These are phyloP conservation scores for Stigmatopora nigra DNA, from an alignment of 2,113 vertebrate species.

Conservation along the genomic window DNA sequence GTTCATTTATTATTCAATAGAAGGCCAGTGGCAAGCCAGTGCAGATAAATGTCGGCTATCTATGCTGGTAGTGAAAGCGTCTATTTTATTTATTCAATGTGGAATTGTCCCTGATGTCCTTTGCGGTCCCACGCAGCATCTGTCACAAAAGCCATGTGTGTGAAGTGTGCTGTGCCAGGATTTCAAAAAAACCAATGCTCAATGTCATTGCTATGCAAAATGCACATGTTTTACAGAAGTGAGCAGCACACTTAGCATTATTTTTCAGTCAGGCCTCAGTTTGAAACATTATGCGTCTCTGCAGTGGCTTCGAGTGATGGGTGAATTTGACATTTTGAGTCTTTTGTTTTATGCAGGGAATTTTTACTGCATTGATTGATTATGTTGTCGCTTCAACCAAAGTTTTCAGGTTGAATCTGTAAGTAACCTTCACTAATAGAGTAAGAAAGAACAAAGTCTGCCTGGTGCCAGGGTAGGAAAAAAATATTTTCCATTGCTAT, in stretches of 20 bases:
- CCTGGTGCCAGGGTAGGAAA: too few species aligned
- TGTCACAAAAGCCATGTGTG: slow-evolving; percentile 14
- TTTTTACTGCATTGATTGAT: slow-evolving; percentile 20
- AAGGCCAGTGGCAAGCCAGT: slow-evolving; percentile 10
- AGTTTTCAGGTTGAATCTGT: slow-evolving; percentile 20
- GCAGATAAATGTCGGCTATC: neutral
- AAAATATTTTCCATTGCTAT: too few species aligned
- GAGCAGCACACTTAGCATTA: neutral
- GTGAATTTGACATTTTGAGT: slow-evolving; percentile 14
- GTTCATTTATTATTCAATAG: slow-evolving; percentile 21
- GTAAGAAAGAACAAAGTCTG: too few species aligned
- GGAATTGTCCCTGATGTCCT: slow-evolving; percentile 1
- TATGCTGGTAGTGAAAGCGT: slow-evolving; percentile 12
- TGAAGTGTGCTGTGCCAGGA: slow-evolving; percentile 10
- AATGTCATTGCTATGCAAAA: neutral
- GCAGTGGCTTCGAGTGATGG: slow-evolving; percentile 9
- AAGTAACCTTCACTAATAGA: slow-evolving; percentile 19
- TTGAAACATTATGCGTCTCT: slow-evolving; percentile 6
- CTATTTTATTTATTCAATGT: slow-evolving; percentile 11
- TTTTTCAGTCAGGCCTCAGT: slow-evolving; percentile 1
- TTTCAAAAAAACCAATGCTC: slow-evolving; percentile 4
- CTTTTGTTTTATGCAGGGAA: slow-evolving; percentile 19
- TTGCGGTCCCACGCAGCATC: slow-evolving; percentile 10
- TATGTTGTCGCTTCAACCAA: slow-evolving; percentile 20
- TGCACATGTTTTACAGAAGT: neutral